A percentile compares a stretch with the other conserved stretches of the same genome.
phyloP scores from a whole-genome alignment of 2,113 vertebrate genomes.

The Vulpes lagopus region DNA sequence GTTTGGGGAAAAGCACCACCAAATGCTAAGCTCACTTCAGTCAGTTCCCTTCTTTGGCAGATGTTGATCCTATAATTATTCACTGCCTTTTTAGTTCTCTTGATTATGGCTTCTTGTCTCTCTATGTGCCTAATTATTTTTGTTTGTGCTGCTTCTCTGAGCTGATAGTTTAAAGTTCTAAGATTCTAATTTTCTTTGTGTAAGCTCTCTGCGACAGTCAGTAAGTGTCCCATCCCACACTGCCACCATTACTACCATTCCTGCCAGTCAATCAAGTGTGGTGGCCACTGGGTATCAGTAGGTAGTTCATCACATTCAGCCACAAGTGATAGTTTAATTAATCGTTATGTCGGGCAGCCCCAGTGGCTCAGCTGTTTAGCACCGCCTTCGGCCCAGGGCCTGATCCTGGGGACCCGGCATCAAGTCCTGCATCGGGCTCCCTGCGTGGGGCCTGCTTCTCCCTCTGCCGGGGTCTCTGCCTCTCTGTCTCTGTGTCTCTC shows the following conservation, averaged over 20 bases:
- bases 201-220: not conserved
- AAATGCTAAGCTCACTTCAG: not conserved
- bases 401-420: too few species aligned
- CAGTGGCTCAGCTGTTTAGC: too few species aligned
- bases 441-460: too few species aligned
- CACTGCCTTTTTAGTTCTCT: conserved; percentile 24
- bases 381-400: too few species aligned
- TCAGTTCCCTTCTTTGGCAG: not conserved
- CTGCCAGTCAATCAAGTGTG: not conserved
- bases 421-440: too few species aligned
- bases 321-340: not conserved
- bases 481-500: too few species aligned
- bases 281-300: not conserved
- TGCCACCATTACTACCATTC: not conserved
- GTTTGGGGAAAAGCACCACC: not conserved
- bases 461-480: too few species aligned
- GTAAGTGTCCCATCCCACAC: not conserved
- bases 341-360: not conserved
- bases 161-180: not conserved
- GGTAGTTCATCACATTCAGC: not conserved
- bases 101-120: conserved; percentile 2
- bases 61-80: not conserved
- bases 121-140: not conserved
- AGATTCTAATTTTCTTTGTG: conserved; percentile 15
- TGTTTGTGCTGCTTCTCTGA: conserved; percentile 13